Percentiles rank a stretch among this genome's conserved stretches.
phyloP scores from a whole-genome alignment of 1,140 invertebrate genomes.

The Yoshiicerus persimilis region DNA sequence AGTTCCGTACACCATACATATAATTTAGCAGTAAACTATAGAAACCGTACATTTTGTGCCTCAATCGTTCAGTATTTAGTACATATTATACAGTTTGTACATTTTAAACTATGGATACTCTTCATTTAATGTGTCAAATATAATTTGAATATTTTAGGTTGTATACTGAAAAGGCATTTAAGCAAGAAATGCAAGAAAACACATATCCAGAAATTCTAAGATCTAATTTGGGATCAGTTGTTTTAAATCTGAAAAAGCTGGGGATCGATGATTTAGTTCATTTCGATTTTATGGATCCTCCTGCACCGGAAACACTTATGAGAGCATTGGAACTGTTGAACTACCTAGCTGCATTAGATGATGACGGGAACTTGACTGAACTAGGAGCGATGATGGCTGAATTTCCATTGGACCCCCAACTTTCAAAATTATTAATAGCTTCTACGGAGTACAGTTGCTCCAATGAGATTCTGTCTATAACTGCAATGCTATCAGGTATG shows the following conservation, averaged over 20 bases:
- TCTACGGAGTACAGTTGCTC: constrained; percentile 97
- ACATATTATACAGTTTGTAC: not conserved
- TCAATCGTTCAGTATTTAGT: too few relatives aligned
- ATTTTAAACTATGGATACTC: not conserved
- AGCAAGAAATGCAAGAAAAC: constrained; percentile 99
- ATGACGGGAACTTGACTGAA: constrained; percentile 94
- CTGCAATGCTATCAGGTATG: constrained; percentile 97
- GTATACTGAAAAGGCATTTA: constrained; percentile 98
- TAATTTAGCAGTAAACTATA: too few relatives aligned
- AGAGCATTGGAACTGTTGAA: constrained; percentile 95
- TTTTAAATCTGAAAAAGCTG: constrained; percentile 96
- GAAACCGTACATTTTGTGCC: too few relatives aligned
- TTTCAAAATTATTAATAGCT: constrained; percentile 98
- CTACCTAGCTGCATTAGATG: constrained; percentile 94
- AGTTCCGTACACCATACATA: too few relatives aligned
- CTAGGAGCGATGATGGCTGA: constrained; percentile 99
- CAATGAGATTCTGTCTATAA: constrained; percentile 98
- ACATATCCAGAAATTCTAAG: constrained; percentile 98
- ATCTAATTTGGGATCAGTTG: constrained; percentile 95
- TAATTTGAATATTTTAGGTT: constrained; percentile 61
- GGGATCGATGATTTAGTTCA: constrained; percentile 99
- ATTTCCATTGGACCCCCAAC: constrained; percentile 97
- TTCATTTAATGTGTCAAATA: not conserved
- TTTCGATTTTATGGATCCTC: constrained; percentile 99
- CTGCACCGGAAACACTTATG: constrained; percentile 99